Conservation (phyloP, 2,113 vertebrate species). For the Piprites chloris region DNA sequence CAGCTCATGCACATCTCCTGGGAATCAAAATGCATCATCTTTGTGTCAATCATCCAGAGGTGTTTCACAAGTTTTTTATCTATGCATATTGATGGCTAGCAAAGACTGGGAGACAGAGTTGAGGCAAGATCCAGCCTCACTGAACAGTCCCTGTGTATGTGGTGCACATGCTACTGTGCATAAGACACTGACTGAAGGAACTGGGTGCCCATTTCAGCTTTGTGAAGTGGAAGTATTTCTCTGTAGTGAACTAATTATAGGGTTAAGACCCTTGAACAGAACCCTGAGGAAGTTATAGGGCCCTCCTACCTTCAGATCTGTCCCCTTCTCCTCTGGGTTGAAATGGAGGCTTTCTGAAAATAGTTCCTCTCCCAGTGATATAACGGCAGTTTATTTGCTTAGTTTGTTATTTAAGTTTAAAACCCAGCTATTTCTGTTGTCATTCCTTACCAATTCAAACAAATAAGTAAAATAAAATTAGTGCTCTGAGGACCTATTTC, state of each 20-base stretch:
- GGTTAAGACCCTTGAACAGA: background rate
- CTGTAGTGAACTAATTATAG: background rate
- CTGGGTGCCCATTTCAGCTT: background rate
- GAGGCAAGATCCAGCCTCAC: background rate
- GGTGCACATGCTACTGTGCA: rapidly evolving
- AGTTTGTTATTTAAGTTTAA: background rate
- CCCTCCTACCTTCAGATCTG: background rate
- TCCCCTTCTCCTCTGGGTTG: background rate
- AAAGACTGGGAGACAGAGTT: background rate
- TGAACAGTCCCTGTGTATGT: background rate
- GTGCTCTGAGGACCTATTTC: background rate
- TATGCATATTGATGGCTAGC: background rate
- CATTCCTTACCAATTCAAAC: background rate
- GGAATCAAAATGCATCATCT: background rate
- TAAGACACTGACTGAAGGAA: background rate
- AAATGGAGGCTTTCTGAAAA: background rate
- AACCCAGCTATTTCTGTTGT: background rate
- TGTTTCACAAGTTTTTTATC: background rate
- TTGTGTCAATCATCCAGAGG: background rate
- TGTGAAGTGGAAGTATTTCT: background rate
- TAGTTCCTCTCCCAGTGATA: background rate
- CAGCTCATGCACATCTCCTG: background rate
- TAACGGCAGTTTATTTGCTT: background rate
- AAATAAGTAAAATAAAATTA: constrained; percentile 16
- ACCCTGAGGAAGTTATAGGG: background rate